These are phyloP conservation scores for Pseudoatta argentina DNA, from an alignment of 1,140 invertebrate species.

Conservation along the genomic window DNA sequence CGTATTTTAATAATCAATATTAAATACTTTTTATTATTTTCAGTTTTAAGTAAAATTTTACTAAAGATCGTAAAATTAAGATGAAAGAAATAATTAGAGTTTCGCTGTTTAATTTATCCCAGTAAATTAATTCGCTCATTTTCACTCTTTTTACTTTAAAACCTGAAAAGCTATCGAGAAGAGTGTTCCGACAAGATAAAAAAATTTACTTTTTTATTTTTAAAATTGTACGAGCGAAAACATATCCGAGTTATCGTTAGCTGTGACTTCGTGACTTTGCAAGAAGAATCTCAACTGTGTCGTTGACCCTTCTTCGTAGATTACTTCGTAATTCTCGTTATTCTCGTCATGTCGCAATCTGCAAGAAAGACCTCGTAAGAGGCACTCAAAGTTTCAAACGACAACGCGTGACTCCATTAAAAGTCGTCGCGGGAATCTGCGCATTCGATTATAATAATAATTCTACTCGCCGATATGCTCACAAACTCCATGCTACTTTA, in stretches of 20 bases:
- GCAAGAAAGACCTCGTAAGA: conserved; percentile 35
- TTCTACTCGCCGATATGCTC: not conserved
- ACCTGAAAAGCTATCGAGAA: not conserved
- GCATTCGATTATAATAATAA: conserved; percentile 52
- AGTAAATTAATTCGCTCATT: conserved; percentile 3
- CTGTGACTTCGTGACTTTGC: conserved; percentile 18
- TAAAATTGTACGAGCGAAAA: not conserved
- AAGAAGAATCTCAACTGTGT: conserved; percentile 11
- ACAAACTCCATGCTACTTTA: not conserved
- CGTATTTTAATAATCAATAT: not conserved
- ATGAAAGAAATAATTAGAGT: not conserved
- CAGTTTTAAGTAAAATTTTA: not conserved
- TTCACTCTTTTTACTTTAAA: not conserved
- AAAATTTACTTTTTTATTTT: not conserved
- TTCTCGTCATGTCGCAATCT: conserved; percentile 44
- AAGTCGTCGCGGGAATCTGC: conserved; percentile 22
- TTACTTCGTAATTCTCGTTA: conserved; percentile 44
- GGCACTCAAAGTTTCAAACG: conserved; percentile 48
- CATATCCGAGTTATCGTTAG: not conserved
- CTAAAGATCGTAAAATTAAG: not conserved
- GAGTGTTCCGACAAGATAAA: not conserved
- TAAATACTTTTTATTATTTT: not conserved
- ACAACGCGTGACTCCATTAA: conserved; percentile 56
- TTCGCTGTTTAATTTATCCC: not conserved
- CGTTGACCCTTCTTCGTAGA: conserved; percentile 23